phyloP scores from a whole-genome alignment of 2,113 vertebrate genomes.

The Mugil cephalus region DNA sequence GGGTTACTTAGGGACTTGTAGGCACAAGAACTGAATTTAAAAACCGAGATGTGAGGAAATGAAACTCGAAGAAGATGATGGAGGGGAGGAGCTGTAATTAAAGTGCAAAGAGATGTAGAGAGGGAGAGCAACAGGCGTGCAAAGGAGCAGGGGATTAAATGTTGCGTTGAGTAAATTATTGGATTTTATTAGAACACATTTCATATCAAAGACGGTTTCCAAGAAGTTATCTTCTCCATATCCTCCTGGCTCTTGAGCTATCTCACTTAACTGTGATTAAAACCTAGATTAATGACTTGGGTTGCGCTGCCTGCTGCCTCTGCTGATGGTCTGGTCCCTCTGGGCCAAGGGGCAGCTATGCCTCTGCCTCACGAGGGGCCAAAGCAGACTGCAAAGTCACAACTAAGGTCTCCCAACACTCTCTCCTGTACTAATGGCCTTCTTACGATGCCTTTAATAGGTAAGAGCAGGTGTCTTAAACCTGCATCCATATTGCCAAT shows the following conservation, averaged over 20 bases:
- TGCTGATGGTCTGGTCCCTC: conserved; percentile 39
- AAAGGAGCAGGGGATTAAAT: conserved; percentile 59
- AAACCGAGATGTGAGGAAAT: conserved; percentile 23
- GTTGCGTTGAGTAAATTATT: conserved; percentile 64
- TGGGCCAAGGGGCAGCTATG: conserved; percentile 26
- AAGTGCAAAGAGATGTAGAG: conserved; percentile 11
- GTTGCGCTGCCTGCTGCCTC: conserved; percentile 29
- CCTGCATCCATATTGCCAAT: not conserved
- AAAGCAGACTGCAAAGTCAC: not conserved
- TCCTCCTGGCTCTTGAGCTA: conserved; percentile 46
- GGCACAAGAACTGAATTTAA: not conserved
- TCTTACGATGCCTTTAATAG: not conserved
- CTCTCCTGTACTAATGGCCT: conserved; percentile 24
- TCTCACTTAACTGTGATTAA: conserved; percentile 68
- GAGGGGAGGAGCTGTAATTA: conserved; percentile 48
- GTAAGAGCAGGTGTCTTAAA: conserved; percentile 19
- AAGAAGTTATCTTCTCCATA: conserved; percentile 42
- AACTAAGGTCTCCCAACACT: conserved; percentile 3
- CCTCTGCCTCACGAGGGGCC: conserved; percentile 1
- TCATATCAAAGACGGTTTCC: conserved; percentile 51
- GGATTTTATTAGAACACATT: conserved; percentile 67
- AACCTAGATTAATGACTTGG: conserved; percentile 66
- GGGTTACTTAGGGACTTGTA: not conserved
- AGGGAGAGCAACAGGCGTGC: conserved; percentile 16
- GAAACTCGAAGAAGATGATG: conserved; percentile 6